Base-by-base conservation (phyloP, 1,140 invertebrate species). In the Drosophila seguyi region DNA sequence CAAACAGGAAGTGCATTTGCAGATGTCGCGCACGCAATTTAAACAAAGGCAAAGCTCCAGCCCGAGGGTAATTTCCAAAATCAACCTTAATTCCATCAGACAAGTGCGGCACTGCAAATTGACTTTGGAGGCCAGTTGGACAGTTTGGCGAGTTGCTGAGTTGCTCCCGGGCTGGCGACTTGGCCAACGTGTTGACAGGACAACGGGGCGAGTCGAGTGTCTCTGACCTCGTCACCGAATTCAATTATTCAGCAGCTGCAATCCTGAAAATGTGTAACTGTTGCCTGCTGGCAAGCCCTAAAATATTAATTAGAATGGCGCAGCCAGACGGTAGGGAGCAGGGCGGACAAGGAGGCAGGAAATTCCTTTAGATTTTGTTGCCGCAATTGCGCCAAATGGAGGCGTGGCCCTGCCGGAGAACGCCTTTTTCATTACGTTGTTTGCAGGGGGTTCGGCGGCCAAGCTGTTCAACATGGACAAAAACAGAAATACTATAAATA, bases 291-390 rank as follows among this genome's bases (percentile, higher is more conserved):
- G 63, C 55, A 53, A 47, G 53, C 55, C 68, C 68, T 88, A 83
- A 88, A 86, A 83, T 86, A 86, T 79, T 88, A 88, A 86, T 88
- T 88, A 88, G 79, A 86, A 59, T 66, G 74, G 25, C 68, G 42
- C 63, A 81, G 81, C 79, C 82, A 74, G 74, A 52, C 41, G 27
- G 42, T 4, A 36, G 20, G 34, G 34, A 1, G 20, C 47, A 38
- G 16, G 16, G n/a, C 8, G 41, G 27, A 31, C 20, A 11, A 10
- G 25, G 36, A 25, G 22, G 31, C 52, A 50, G 53, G 63, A 72
- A 50, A 53, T 38, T 50, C 56, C 50, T 61, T 48, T 42, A 68
- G 62, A 65, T 65, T 41, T 77, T 69, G 41, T 41, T 62, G 73
- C 27, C 58, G 48, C 81, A 66, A 42, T 41, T 78, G 48, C 42